Conservation (phyloP, 30 jellyfish, hydroid and myxozoan species). For the Chrysaora quinquecirrha region DNA sequence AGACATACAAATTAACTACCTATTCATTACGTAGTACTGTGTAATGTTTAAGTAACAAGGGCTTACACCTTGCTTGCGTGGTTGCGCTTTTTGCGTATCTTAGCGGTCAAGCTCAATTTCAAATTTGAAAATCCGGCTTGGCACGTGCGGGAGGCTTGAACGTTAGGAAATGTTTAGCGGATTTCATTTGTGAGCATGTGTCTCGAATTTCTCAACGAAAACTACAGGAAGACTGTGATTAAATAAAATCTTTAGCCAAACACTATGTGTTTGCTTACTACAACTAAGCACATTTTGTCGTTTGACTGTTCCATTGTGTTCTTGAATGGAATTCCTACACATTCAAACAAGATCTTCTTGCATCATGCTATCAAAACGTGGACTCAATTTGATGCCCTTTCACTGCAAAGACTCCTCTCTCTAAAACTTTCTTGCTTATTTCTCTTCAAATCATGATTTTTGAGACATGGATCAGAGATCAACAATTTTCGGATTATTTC, state of each 20-base stretch:
- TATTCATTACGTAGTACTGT: no score
- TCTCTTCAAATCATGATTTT: no score
- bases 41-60: no score
- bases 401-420: no score
- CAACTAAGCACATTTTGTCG: constrained; percentile 55
- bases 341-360: constrained; percentile 35
- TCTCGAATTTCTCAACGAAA: constrained; percentile 34
- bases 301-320: constrained; percentile 38
- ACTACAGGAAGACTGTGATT: constrained; percentile 45
- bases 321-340: constrained; percentile 44
- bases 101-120: neutral
- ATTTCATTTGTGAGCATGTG: no score
- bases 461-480: neutral
- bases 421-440: no score
- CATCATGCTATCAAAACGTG: constrained; percentile 51
- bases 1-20: no score
- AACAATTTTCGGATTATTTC: neutral
- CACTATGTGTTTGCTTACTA: constrained; percentile 37
- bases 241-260: constrained; percentile 48
- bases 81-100: neutral
- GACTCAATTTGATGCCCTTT: constrained; percentile 14
- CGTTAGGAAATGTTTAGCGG: no score
- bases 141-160: no score
- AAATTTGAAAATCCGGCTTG: neutral
- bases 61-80: no score